A percentile compares a stretch with the other conserved stretches of the same genome.
Evolutionary conservation across 2,888 invertebrate species (phyloP).

Genomic region (Craniophora ligustri): DNA sequence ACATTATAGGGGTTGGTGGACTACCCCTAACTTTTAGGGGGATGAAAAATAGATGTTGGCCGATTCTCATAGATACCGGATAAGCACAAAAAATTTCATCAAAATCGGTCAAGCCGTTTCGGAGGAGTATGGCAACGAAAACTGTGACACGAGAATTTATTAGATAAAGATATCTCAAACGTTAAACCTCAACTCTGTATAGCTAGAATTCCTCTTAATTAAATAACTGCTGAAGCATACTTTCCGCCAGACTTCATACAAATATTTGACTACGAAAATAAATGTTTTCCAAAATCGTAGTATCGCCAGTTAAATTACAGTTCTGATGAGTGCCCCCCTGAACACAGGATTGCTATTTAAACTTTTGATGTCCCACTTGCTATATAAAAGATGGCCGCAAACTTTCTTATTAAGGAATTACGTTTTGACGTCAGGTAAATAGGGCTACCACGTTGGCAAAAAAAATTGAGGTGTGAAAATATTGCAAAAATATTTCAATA

Average conservation of each 20-base stretch:
- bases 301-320: slow-evolving; percentile 48
- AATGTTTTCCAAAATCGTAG: slow-evolving; percentile 32
- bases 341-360: slow-evolving; percentile 67
- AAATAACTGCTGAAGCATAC: neutral
- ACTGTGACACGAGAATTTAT: no score
- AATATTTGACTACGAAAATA: slow-evolving; percentile 32
- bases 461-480: slow-evolving; percentile 7
- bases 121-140: no score
- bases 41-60: no score
- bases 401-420: slow-evolving; percentile 81
- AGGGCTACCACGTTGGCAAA: slow-evolving; percentile 41
- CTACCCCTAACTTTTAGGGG: no score
- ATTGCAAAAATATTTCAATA: no score
- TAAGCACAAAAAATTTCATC: no score
- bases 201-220: no score
- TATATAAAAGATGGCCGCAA: slow-evolving; percentile 65
- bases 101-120: no score
- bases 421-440: slow-evolving; percentile 64
- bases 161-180: no score
- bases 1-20: no score
- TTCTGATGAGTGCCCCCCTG: slow-evolving; percentile 43
- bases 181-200: neutral
- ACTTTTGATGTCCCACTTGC: slow-evolving; percentile 63
- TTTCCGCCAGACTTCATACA: slow-evolving; percentile 3
- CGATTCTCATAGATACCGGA: no score